A percentile compares a stretch with the other conserved stretches of the same genome.
These are phyloP conservation scores for Enteromius trimaculatus DNA, from an alignment of 2,797 vertebrate species.

Conservation along the genomic window DNA sequence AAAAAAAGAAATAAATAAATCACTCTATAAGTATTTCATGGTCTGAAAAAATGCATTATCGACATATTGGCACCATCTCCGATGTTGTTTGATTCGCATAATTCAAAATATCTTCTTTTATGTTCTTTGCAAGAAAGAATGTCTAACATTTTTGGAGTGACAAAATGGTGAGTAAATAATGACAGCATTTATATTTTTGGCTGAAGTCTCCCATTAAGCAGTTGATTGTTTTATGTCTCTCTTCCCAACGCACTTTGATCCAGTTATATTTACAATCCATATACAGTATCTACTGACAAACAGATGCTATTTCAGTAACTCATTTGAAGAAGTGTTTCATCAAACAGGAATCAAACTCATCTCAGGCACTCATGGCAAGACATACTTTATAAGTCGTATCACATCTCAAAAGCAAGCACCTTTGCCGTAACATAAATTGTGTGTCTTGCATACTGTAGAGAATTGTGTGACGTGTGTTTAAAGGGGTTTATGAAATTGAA, in stretches of 20 bases:
- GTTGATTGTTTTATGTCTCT: not conserved
- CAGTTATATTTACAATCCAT: not conserved
- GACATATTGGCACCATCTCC: not conserved
- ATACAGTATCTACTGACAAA: slow-evolving; percentile 5
- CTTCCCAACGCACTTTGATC: not conserved
- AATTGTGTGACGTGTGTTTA: not conserved
- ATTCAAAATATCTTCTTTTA: not conserved
- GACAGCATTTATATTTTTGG: not conserved
- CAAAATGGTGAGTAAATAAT: not conserved
- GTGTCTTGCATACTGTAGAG: not conserved
- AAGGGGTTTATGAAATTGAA: not conserved
- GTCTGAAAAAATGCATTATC: not conserved
- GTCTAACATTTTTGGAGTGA: not conserved
- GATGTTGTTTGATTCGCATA: not conserved
- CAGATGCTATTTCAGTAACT: slow-evolving; percentile 3
- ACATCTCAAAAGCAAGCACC: not conserved
- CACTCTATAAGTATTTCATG: not conserved
- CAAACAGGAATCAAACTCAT: not conserved
- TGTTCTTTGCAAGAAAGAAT: not conserved
- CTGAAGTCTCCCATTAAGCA: not conserved
- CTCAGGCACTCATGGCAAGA: not conserved
- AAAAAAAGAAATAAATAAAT: not conserved
- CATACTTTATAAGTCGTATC: not conserved
- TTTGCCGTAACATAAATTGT: not conserved
- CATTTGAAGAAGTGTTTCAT: not conserved